Conservation (phyloP, 1,140 invertebrate genomes). For the Magallana ariakensis region DNA sequence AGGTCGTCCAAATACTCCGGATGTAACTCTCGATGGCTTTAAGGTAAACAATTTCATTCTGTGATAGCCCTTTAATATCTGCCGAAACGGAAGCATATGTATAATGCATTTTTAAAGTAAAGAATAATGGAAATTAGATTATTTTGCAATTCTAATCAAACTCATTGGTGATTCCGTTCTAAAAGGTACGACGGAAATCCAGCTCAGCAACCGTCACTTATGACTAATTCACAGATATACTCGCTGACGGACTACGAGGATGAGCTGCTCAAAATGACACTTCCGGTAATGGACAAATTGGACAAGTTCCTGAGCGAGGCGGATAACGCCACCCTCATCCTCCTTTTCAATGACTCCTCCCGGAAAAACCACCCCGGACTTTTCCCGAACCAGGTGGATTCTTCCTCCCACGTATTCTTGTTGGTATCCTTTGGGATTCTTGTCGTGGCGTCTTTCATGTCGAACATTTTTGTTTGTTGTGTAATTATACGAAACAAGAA, state of each 20-base stretch:
- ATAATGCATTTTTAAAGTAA: too few species aligned
- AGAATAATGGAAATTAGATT: too few species aligned
- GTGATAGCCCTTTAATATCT: too few species aligned
- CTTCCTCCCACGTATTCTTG: constrained; percentile 47
- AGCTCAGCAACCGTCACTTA: background rate
- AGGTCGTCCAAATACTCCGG: too few species aligned
- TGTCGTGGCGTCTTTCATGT: constrained; percentile 80
- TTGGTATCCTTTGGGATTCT: constrained; percentile 76
- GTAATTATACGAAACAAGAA: constrained; percentile 93
- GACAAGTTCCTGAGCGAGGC: constrained; percentile 29
- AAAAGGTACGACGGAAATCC: too few species aligned
- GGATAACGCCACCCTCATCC: constrained; percentile 9
- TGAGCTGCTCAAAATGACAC: background rate
- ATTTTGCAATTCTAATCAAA: too few species aligned
- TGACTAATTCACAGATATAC: background rate
- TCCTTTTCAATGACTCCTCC: background rate
- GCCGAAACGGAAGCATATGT: too few species aligned
- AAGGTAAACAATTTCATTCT: too few species aligned
- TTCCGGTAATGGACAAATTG: constrained; percentile 14
- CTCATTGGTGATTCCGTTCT: too few species aligned
- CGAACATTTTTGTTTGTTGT: constrained; percentile 90
- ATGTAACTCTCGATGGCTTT: too few species aligned
- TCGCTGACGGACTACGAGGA: background rate
- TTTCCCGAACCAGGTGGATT: background rate
- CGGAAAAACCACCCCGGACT: background rate